Base-by-base conservation (phyloP, 2,113 vertebrate species). In the Protobothrops flavoviridis region DNA sequence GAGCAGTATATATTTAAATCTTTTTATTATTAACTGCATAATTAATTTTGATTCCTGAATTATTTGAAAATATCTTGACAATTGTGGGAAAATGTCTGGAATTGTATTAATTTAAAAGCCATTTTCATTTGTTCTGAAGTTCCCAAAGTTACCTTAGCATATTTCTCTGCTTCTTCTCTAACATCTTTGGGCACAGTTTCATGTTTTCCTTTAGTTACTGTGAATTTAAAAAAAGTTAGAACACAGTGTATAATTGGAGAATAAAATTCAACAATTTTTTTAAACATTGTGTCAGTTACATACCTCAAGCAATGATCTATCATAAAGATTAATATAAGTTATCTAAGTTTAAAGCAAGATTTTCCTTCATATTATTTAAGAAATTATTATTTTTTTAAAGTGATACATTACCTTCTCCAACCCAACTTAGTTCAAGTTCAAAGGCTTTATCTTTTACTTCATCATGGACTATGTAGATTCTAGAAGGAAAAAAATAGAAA, bases 401-500 rank as follows among this genome's bases (percentile, higher is more conserved):
- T 95, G 96, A 95, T 94, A 86, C 91, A 95, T 98, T 98, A 99
- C 99, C 97, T 98, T 99, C 98, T 98, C 99, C 99, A 94, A 99
- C 99, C 99, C 99, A 99, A 97, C 99, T 99, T 96, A 99, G 98
- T 96, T 99, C 99, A 97, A 99, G 90, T 96, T 99, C 99, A 92
- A 99, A 99, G 9, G 99, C 97, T 98, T 99, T 99, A 97, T 99
- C 99, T 97, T 99, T 99, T 94, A 99, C 99, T 98, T 99, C 99
- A 95, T 99, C 99, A 0, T 99, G 99, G 93, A 99, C 99, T 92
- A 99, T 99, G 98, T 99, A 99, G 98, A 99, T 99, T 98, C 99
- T 99, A 96, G n/a, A 97, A 90, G 81, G 97, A 7, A 95, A 88
- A 96, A 81, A 85, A 45, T 85, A 56, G 2, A 59, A 8, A 52